phyloP scores from a whole-genome alignment of 2,888 invertebrate species.

The Drosophila demipolita region DNA sequence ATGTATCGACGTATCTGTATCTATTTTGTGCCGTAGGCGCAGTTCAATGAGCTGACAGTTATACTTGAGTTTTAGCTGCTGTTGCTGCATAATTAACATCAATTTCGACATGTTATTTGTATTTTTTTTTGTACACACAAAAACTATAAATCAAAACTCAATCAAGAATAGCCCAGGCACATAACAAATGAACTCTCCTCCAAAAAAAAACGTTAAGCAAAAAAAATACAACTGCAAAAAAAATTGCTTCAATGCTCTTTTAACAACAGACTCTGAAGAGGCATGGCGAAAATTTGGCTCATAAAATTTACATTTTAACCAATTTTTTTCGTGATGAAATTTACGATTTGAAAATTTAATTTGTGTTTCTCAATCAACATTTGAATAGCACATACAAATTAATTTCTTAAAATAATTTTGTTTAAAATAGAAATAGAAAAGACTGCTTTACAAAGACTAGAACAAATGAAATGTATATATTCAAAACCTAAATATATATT shows the following conservation, averaged over 20 bases:
- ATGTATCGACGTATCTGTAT: constrained; percentile 17
- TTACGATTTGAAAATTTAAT: neutral
- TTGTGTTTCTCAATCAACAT: neutral
- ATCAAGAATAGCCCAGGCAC: constrained; percentile 35
- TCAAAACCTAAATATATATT: neutral
- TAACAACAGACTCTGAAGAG: constrained; percentile 14
- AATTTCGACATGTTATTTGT: constrained; percentile 49
- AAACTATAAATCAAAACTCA: constrained; percentile 57
- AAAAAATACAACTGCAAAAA: neutral
- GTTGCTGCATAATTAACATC: constrained; percentile 69
- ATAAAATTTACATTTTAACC: neutral
- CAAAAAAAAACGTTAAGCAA: constrained; percentile 33
- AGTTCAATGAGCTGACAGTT: constrained; percentile 71
- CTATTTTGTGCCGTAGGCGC: constrained; percentile 55
- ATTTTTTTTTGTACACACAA: constrained; percentile 21
- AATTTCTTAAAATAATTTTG: neutral
- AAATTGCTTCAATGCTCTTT: constrained; percentile 23
- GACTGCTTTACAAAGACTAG: neutral
- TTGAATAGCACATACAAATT: neutral
- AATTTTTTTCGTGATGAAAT: constrained; percentile 5
- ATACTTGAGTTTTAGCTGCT: constrained; percentile 52
- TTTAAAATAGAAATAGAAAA: neutral
- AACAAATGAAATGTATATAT: neutral
- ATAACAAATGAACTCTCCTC: constrained; percentile 57
- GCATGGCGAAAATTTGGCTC: constrained; percentile 20